A percentile compares a stretch with the other conserved stretches of the same genome.
These are phyloP conservation scores for Phainopepla nitens DNA, from an alignment of 2,113 vertebrate genomes.

Conservation along the genomic window DNA sequence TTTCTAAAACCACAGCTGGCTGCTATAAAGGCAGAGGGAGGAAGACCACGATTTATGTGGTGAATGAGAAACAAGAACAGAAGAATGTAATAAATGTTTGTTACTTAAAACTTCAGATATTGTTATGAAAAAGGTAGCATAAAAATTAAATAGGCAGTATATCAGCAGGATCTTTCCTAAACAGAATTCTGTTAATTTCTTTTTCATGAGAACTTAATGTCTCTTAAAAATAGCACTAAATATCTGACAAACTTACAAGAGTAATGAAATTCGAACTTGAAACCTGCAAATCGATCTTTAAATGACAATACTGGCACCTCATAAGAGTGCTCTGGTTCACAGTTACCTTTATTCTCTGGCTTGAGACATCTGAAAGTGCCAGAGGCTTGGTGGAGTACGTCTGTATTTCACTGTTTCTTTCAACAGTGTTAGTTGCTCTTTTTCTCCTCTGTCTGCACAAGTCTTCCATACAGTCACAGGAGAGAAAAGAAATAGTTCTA, in stretches of 20 bases:
- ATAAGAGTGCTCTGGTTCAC: not conserved
- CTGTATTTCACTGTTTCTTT: not conserved
- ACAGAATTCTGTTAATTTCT: not conserved
- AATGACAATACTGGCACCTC: constrained; percentile 8
- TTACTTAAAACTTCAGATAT: constrained; percentile 9
- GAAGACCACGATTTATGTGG: constrained; percentile 35
- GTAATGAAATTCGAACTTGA: constrained; percentile 11
- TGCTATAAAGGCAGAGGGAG: constrained; percentile 31
- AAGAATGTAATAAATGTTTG: constrained; percentile 16
- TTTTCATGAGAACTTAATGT: not conserved
- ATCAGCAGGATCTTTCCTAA: constrained; percentile 24
- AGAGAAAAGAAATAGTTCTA: not conserved
- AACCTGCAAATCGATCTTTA: not conserved
- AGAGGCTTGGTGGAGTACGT: not conserved
- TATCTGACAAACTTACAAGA: not conserved
- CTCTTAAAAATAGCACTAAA: not conserved
- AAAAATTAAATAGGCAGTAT: constrained; percentile 40
- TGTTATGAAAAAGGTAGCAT: constrained; percentile 28
- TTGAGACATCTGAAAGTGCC: not conserved
- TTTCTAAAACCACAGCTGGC: constrained; percentile 42
- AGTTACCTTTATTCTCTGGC: not conserved
- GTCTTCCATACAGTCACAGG: not conserved
- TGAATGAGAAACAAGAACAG: constrained; percentile 2
- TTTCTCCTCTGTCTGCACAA: not conserved
- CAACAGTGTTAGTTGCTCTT: not conserved